Evolutionary conservation across 2,797 vertebrate genomes (phyloP).

Genomic region (Discoglossus pictus): DNA sequence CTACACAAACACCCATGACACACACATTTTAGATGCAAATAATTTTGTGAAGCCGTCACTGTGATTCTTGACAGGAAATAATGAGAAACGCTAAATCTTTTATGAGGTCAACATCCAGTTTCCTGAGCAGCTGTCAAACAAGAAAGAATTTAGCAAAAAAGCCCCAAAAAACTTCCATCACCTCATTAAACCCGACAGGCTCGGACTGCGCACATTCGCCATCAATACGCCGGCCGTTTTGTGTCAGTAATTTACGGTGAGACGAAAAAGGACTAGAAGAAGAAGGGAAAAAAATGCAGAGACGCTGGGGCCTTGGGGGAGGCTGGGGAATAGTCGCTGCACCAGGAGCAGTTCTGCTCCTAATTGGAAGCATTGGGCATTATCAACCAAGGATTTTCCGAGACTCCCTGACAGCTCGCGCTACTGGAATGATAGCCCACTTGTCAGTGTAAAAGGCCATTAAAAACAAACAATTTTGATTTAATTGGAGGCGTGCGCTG

Average conservation of each 20-base stretch:
- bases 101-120: slow-evolving; percentile 99
- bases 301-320: slow-evolving; percentile 75
- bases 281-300: slow-evolving; percentile 64
- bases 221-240: slow-evolving; percentile 88
- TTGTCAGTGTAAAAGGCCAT: slow-evolving; percentile 99
- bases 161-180: slow-evolving; percentile 95
- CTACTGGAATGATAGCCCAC: slow-evolving; percentile 98
- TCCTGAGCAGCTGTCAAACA: slow-evolving; percentile 99
- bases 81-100: slow-evolving; percentile 99
- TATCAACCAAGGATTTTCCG: slow-evolving; percentile 97
- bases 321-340: slow-evolving; percentile 88
- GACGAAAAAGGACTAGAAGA: slow-evolving; percentile 70
- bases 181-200: slow-evolving; percentile 99
- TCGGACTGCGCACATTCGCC: slow-evolving; percentile 76
- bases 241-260: slow-evolving; percentile 96
- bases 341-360: slow-evolving; percentile 90
- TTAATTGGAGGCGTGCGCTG: slow-evolving; percentile 96
- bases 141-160: slow-evolving; percentile 98
- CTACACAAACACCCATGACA: slow-evolving; percentile 51
- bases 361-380: slow-evolving; percentile 99
- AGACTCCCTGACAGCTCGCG: slow-evolving; percentile 96
- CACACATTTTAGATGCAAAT: slow-evolving; percentile 83
- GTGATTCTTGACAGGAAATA: slow-evolving; percentile 98
- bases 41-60: slow-evolving; percentile 85
- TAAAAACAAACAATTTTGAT: slow-evolving; percentile 99